Conservation (phyloP, 2,113 vertebrate genomes). For the Seriola aureovittata region DNA sequence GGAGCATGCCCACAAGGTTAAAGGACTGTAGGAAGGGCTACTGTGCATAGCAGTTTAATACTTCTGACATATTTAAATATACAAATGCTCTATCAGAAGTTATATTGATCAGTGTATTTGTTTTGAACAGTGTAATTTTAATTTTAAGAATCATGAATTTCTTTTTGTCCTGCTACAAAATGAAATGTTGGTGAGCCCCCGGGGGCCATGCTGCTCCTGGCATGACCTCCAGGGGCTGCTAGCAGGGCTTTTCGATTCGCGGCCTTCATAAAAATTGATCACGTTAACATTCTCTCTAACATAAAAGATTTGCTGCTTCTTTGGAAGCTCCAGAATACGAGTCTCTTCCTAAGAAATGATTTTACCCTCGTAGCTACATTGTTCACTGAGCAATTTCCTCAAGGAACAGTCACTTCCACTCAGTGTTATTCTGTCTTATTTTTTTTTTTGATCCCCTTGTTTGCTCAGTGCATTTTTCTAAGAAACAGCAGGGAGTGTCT, state of each 20-base stretch:
- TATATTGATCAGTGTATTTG: constrained; percentile 16
- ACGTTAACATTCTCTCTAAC: constrained; percentile 7
- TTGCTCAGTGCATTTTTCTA: constrained; percentile 66
- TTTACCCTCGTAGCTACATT: constrained; percentile 32
- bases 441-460: constrained; percentile 30
- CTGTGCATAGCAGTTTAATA: constrained; percentile 52
- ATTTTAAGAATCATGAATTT: constrained; percentile 26
- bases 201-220: neutral
- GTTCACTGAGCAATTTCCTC: constrained; percentile 44
- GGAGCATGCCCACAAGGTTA: constrained; percentile 19
- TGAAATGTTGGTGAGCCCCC: neutral
- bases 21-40: constrained; percentile 51
- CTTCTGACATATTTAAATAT: constrained; percentile 41
- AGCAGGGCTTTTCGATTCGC: neutral
- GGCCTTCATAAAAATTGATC: constrained; percentile 37
- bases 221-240: constrained; percentile 41
- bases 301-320: constrained; percentile 38
- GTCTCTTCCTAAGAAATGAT: constrained; percentile 17
- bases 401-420: constrained; percentile 47
- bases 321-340: constrained; percentile 19
- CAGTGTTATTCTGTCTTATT: constrained; percentile 59
- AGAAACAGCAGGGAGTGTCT: constrained; percentile 72
- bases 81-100: constrained; percentile 33
- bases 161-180: neutral
- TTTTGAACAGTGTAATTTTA: constrained; percentile 33